Conservation (phyloP, 1,140 invertebrate species). For the Reticulitermes speratus region DNA sequence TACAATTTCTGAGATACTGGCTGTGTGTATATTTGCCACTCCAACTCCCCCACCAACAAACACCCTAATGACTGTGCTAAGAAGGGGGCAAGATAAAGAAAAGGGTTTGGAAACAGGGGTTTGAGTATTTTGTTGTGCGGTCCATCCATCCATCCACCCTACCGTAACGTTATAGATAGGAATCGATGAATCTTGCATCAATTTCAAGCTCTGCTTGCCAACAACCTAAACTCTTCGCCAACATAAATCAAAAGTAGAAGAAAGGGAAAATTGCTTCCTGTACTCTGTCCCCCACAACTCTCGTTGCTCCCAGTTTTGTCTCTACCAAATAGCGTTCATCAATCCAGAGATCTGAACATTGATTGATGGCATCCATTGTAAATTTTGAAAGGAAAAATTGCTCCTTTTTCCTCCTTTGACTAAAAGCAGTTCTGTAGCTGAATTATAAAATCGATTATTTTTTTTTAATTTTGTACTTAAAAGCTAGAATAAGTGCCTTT, state of each 20-base stretch:
- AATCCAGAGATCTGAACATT: conserved; percentile 24
- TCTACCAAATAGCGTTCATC: conserved; percentile 8
- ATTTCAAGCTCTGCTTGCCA: conserved; percentile 21
- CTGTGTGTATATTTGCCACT: not conserved
- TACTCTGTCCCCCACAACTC: not conserved
- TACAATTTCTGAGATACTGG: not conserved
- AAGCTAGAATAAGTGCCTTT: not conserved
- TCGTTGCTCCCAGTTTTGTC: not conserved
- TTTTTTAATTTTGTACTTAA: not conserved
- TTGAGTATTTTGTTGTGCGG: not conserved
- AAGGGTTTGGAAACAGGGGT: not conserved
- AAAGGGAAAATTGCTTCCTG: conserved; percentile 3
- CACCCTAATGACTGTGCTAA: not conserved
- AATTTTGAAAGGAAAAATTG: conserved; percentile 20
- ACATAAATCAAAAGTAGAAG: conserved; percentile 21
- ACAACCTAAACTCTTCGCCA: not conserved
- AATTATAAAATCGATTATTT: conserved; percentile 23
- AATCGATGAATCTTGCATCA: conserved; percentile 27
- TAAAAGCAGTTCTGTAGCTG: not conserved
- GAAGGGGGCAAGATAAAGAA: not conserved
- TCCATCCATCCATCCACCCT: not conserved
- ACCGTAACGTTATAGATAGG: not conserved
- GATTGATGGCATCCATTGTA: conserved; percentile 24
- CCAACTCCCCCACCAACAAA: not conserved
- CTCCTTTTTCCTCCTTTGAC: not conserved